Evolutionary conservation across 2,888 invertebrate species (phyloP), one percentile per base, ranked within the genome.

Genomic region (Drosophila basisetae): DNA sequence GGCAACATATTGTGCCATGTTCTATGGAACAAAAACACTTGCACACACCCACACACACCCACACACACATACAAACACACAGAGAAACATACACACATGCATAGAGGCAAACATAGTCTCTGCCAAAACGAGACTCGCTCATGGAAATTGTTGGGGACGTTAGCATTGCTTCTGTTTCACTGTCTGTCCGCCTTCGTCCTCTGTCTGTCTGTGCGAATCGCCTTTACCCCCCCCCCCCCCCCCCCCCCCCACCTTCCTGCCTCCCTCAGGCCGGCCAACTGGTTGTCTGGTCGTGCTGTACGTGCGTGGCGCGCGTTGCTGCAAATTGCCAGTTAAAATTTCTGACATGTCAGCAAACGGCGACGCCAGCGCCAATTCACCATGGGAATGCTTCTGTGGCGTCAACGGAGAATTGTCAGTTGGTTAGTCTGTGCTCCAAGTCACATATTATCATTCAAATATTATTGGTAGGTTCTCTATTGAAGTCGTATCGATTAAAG

Each of bases 301-400:
- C 80, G 83, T 79, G 83, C 79, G 84, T 78, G 79, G 77, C 76
- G 78, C 85, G 73, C 83, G 76, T 71, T 84, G 73, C 85, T 87
- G 81, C 90, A 87, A 87, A 87, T 90, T 87, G 90, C 81, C 90
- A 87, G 90, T 90, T 87, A 88, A 87, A 90, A 90, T 87, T 87
- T 87, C 74, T 87, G 86, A 88, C 90, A 87, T 90, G 85, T 90
- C 87, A 89, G 88, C 90, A 88, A 80, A 85, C 84, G 82, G 77
- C 37, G 37, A 28, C 63, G 59, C 60, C 61, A 55, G 49, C 69
- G 30, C 41, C 74, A 83, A 79, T 75, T 70, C 69, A 83, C 86
- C 71, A 76, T 70, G 86, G 82, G 79, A 77, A 37, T 33, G 41
- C 43, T 31, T 58, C 13, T 22, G 37, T 18, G 33, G 47, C 50